A percentile compares a stretch with the other conserved stretches of the same genome.
Evolutionary conservation across 1,140 invertebrate genomes (phyloP).

Genomic region (Dendrolimus punctatus): DNA sequence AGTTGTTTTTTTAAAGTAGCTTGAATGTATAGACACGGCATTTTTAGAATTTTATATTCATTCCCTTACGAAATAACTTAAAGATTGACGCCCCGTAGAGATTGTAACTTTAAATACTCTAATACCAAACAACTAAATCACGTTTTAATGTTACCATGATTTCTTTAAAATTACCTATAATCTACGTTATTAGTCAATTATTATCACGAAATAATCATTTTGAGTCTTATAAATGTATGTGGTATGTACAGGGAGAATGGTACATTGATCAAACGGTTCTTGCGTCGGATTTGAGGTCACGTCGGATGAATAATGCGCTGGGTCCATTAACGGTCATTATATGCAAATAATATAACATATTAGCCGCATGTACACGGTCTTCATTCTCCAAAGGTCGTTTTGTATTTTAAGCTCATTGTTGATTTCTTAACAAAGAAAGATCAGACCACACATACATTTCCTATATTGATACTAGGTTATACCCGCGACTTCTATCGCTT

Average conservation of each 20-base stretch:
- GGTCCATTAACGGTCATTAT: constrained; percentile 65
- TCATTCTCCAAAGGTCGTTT: too few species aligned
- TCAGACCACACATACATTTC: too few species aligned
- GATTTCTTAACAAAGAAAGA: too few species aligned
- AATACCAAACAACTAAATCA: neutral
- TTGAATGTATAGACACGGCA: too few species aligned
- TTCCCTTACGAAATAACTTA: too few species aligned
- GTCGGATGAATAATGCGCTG: constrained; percentile 53
- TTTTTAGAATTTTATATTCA: too few species aligned
- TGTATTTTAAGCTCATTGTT: too few species aligned
- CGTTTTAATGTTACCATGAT: constrained; percentile 10
- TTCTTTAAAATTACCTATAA: constrained; percentile 15
- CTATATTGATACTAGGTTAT: too few species aligned
- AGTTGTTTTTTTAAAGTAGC: too few species aligned
- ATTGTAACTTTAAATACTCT: too few species aligned
- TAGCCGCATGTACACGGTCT: constrained; percentile 28
- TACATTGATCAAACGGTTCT: constrained; percentile 50
- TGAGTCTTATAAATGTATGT: neutral
- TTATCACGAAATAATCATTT: constrained; percentile 15
- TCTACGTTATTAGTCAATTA: constrained; percentile 13
- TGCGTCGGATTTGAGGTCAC: constrained; percentile 53
- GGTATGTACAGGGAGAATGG: constrained; percentile 7
- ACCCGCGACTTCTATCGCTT: too few species aligned
- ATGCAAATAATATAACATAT: constrained; percentile 68
- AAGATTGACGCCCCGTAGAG: too few species aligned